Conservation (phyloP, 2,888 invertebrate species). For the Prenolepis imparis region DNA sequence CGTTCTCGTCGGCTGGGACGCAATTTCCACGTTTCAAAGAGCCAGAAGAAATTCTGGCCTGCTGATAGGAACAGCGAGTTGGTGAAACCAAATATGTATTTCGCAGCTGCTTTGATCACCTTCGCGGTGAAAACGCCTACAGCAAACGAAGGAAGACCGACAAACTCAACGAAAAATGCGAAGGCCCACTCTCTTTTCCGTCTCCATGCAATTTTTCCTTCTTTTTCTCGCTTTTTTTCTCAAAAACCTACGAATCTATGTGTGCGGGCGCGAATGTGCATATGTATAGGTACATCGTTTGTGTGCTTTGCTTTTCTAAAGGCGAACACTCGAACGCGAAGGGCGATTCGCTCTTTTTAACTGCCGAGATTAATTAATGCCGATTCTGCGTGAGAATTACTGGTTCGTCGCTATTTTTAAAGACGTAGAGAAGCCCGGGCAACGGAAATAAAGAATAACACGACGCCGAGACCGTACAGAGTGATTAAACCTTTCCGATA, state of each 20-base stretch:
- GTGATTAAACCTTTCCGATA: slow-evolving; percentile 44
- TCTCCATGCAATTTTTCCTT: slow-evolving; percentile 19
- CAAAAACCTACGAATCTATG: slow-evolving; percentile 56
- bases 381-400: slow-evolving; percentile 36
- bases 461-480: slow-evolving; percentile 27
- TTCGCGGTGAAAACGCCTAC: slow-evolving; percentile 58
- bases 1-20: slow-evolving; percentile 68
- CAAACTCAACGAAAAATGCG: slow-evolving; percentile 46
- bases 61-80: slow-evolving; percentile 67
- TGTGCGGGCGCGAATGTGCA: slow-evolving; percentile 60
- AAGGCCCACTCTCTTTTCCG: slow-evolving; percentile 4
- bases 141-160: slow-evolving; percentile 39
- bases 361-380: slow-evolving; percentile 42
- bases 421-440: background rate
- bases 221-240: slow-evolving; percentile 51
- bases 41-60: slow-evolving; percentile 52
- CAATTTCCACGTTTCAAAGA: slow-evolving; percentile 78
- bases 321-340: slow-evolving; percentile 1
- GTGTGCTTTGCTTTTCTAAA: slow-evolving; percentile 1
- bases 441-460: slow-evolving; percentile 35
- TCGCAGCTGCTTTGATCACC: slow-evolving; percentile 73
- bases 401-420: slow-evolving; percentile 24
- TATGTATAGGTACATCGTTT: slow-evolving; percentile 12
- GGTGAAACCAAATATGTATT: slow-evolving; percentile 74
- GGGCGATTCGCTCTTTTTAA: slow-evolving; percentile 39